These are phyloP conservation scores for Acanthaster planci DNA, from an alignment of 35 echinoderm and acorn worm species.

Conservation along the genomic window DNA sequence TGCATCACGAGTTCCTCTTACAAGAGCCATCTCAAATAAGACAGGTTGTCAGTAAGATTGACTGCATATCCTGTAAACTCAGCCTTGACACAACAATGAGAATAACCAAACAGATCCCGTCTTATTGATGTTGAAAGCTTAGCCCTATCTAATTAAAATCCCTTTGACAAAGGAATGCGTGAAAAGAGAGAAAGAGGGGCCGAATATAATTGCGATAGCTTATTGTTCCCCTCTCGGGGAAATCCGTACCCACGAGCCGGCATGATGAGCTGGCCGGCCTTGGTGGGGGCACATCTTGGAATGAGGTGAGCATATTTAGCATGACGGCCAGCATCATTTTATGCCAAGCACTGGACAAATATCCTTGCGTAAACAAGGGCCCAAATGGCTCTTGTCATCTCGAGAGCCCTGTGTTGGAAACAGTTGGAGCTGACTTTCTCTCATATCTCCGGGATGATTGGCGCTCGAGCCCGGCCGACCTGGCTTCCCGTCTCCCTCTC, in stretches of 20 bases:
- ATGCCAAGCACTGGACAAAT: not conserved
- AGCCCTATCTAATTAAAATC: slow-evolving; percentile 27
- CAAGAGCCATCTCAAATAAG: too few relatives aligned
- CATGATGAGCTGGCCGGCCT: slow-evolving; percentile 14
- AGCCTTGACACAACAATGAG: slow-evolving; percentile 6
- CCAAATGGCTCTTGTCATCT: slow-evolving; percentile 28
- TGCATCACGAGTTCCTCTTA: too few relatives aligned
- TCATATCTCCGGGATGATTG: slow-evolving; percentile 4
- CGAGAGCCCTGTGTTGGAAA: not conserved
- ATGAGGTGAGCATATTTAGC: not conserved
- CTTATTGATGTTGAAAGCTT: not conserved
- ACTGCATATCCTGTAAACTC: not conserved
- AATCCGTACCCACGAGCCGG: not conserved
- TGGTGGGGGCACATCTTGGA: not conserved
- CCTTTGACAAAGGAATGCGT: not conserved
- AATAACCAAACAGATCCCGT: not conserved
- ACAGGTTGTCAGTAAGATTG: not conserved
- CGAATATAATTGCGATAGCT: slow-evolving; percentile 7
- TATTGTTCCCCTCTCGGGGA: not conserved
- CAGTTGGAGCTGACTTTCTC: slow-evolving; percentile 4
- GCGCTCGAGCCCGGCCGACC: not conserved
- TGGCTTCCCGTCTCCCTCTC: not conserved
- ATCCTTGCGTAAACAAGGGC: slow-evolving; percentile 15
- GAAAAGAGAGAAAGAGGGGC: not conserved
- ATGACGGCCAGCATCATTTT: not conserved